Base-by-base conservation (phyloP, 2,888 invertebrate species). In the Hirudinaria manillensis region DNA sequence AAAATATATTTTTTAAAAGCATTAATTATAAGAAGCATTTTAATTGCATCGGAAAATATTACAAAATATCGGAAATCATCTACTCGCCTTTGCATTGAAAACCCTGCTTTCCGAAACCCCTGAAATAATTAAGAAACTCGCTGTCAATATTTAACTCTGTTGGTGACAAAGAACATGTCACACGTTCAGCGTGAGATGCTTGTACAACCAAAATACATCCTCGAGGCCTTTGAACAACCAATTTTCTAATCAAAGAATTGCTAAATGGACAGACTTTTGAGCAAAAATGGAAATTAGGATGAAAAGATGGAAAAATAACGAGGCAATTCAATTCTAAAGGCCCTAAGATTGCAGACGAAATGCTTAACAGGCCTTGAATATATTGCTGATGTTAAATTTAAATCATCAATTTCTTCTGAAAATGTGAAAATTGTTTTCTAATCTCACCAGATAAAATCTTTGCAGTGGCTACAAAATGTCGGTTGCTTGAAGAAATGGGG, bases 401-500 rank as follows among this genome's bases (percentile, higher is more conserved):
- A 61, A 61, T 61, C 13, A 16, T 27, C 61, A 61, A 61, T 45
- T 45, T 45, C 45, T 16, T 45, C 45, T 45, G 1, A 16, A 45
- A 10, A 45, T 10, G 19, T 61, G 61, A 61, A 61, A 3, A 61
- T 66, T 45, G 36, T n/a, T 38, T 3, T 19, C 19, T 29, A 13
- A n/a, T 66, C 94, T 92, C 87, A 97, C 99, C 99, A 99, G 87
- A 99, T 97, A 87, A 99, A 99, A 88, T 99, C 99, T 89, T 99
- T 99, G 91, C 99, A 99, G 88, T 99, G 99, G 82, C 97, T 97
- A 88, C 99, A 99, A 88, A 99, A 99, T 75, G 99, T 99, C 70
- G 99, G 99, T 88, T 99, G 99, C 89, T 99, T 98, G 90, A 99
- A 99, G 90, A 99, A 99, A 79, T 99, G 89, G 81, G 98, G 96